Evolutionary conservation across 2,797 vertebrate species (phyloP), one percentile per base, ranked within the genome.

Genomic region (Bucorvus abyssinicus): DNA sequence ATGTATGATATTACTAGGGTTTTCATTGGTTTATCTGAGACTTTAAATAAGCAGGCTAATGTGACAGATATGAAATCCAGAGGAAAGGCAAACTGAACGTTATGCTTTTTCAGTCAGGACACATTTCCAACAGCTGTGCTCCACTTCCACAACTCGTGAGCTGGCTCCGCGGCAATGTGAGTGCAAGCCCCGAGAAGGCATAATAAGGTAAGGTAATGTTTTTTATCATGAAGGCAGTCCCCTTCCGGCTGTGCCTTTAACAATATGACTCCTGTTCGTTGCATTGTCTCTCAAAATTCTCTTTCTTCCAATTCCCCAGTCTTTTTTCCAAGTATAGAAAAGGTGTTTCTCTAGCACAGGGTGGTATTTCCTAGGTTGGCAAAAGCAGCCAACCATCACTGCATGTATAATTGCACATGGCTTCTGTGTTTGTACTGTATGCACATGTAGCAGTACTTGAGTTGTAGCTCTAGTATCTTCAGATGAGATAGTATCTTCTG

Each of bases 141-240:
- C 20, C 12, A 34, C 20, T 29, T 89, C 29, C 29, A 32, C n/a
- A 44, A 12, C 9, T 55, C 22, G 6, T 60, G 12, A 52, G 1
- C 24, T 68, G 44, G n/a, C 7, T 73, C n/a, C 12, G 5, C 0
- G 0, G 26, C 14, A 49, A 4, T 1, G 0, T 19, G 16, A 40
- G 3, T 29, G 12, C 1, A 1, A 86, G 6, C 2, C 22, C 11
- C 0, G 2, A 36, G 21, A 14, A 65, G 9, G 19, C 30, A 56
- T 2, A 52, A 56, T 40, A 40, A 10, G 40, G 14, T 29, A 60
- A 47, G 5, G 4, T 34, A 59, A 47, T 13, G 3, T 10, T 83
- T 73, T 44, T 38, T 12, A 23, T 7, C n/a, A 11, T 14, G 23
- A 22, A 55, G 45, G 24, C 2, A 22, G 13, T 34, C 38, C 2